These are phyloP conservation scores for Blastomussa wellsi DNA, from an alignment of 92 coral and sea anemone species.

Conservation along the genomic window DNA sequence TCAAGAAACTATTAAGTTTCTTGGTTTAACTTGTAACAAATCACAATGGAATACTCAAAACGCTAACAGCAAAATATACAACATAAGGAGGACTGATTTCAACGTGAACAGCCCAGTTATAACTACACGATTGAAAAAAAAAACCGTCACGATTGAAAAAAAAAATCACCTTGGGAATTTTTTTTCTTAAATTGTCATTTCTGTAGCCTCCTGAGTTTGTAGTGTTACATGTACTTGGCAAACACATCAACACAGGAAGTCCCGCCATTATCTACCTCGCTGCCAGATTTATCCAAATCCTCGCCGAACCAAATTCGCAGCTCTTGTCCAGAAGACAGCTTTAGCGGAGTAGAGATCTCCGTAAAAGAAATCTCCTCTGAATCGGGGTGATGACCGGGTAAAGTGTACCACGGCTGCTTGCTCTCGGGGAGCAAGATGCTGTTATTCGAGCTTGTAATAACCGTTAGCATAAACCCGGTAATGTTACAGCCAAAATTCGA, in stretches of 20 bases:
- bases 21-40: too few species aligned
- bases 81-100: too few species aligned
- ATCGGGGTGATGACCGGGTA: background rate
- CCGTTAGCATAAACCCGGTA: background rate
- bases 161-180: too few species aligned
- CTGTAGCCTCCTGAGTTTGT: background rate
- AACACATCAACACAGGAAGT: background rate
- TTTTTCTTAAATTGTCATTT: too few species aligned
- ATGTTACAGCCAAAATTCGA: background rate
- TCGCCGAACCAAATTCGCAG: background rate
- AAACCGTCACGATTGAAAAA: too few species aligned
- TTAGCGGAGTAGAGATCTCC: background rate
- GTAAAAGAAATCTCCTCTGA: background rate
- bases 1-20: too few species aligned
- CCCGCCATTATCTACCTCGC: background rate
- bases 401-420: background rate
- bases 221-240: background rate
- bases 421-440: background rate
- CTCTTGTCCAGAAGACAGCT: conserved; percentile 9
- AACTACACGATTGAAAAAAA: too few species aligned
- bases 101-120: too few species aligned
- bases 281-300: background rate
- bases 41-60: too few species aligned
- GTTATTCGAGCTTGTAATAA: background rate
- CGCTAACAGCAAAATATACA: too few species aligned